Evolutionary conservation across 2,888 invertebrate species (phyloP).

Genomic region (Ectemnius continuus): DNA sequence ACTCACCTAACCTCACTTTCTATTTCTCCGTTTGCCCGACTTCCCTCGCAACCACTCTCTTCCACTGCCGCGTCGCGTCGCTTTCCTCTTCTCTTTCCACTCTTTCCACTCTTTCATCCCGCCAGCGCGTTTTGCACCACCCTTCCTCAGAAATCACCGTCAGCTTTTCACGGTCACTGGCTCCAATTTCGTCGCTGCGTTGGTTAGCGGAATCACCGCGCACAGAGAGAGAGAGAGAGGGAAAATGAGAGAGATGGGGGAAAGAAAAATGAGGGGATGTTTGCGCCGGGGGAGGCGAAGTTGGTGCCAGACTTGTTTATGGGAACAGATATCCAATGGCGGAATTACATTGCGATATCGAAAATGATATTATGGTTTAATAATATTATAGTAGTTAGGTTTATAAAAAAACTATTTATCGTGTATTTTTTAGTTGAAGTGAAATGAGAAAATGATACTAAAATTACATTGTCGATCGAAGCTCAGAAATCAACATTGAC

Average conservation of each 20-base stretch:
- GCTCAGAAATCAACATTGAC: too few relatives aligned
- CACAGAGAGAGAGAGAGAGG: too few relatives aligned
- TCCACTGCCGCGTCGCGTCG: not conserved
- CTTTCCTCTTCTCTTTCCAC: too few relatives aligned
- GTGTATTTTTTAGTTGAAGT: too few relatives aligned
- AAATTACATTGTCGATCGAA: too few relatives aligned
- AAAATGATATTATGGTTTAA: too few relatives aligned
- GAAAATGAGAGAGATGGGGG: not conserved
- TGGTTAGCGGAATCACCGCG: too few relatives aligned
- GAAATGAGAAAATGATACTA: too few relatives aligned
- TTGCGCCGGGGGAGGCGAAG: not conserved
- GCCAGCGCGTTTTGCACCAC: conserved; percentile 19
- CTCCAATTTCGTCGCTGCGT: conserved; percentile 66
- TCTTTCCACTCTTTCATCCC: conserved; percentile 12
- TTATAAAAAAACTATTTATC: too few relatives aligned
- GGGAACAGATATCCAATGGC: not conserved
- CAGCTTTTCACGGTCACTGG: conserved; percentile 72
- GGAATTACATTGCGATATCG: too few relatives aligned
- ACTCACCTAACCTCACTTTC: conserved; percentile 5
- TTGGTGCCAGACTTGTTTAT: conserved; percentile 32
- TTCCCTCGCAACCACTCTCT: too few relatives aligned
- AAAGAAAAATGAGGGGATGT: not conserved
- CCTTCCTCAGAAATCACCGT: conserved; percentile 59
- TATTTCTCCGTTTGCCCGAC: conserved; percentile 3
- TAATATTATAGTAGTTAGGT: too few relatives aligned